phyloP scores from a whole-genome alignment of 2,113 vertebrate genomes.

The Puffinus mauretanicus region DNA sequence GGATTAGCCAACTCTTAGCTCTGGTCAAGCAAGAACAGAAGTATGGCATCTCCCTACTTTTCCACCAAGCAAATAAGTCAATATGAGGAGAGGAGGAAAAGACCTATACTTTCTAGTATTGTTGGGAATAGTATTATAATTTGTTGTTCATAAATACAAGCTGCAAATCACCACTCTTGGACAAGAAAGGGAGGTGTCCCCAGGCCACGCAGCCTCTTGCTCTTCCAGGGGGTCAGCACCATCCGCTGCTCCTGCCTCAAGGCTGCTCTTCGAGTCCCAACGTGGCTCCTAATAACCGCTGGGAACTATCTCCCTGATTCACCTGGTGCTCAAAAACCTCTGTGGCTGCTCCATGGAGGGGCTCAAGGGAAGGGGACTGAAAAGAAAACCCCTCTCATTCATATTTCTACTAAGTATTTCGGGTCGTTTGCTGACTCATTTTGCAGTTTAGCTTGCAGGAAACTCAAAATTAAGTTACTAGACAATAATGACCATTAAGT shows the following conservation, averaged over 20 bases:
- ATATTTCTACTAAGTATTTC: not conserved
- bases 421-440: slow-evolving; percentile 59
- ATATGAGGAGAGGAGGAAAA: not conserved
- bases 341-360: not conserved
- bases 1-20: not conserved
- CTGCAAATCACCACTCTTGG: not conserved
- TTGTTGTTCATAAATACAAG: not conserved
- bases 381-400: not conserved
- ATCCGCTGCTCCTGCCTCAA: not conserved
- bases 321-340: not conserved
- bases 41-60: not conserved
- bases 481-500: slow-evolving; percentile 71
- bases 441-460: slow-evolving; percentile 1
- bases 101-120: not conserved
- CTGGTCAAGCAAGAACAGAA: not conserved
- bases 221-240: not conserved
- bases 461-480: slow-evolving; percentile 59
- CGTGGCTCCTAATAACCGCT: not conserved
- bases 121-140: not conserved
- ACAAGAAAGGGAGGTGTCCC: not conserved
- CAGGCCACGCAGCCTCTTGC: not conserved
- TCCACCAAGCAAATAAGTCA: not conserved
- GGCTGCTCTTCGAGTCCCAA: not conserved
- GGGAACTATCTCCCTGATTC: not conserved
- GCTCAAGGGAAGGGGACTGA: not conserved